Percentiles rank a stretch among this genome's conserved stretches.
Conservation (phyloP, 2,113 vertebrate genomes). For the Takifugu bimaculatus region DNA sequence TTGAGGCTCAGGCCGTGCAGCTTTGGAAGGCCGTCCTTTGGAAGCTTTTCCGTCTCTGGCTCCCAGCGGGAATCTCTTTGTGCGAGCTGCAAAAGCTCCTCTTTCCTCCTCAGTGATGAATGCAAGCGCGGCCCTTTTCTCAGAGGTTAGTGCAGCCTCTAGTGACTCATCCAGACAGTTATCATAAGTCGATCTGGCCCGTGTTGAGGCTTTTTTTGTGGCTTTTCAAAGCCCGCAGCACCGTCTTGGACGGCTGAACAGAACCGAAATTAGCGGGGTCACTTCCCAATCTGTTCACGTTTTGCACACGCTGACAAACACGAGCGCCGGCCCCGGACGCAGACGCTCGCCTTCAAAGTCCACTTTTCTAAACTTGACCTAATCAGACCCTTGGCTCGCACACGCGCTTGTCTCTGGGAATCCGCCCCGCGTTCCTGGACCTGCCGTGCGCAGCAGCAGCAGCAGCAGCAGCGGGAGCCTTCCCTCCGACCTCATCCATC, state of each 20-base stretch:
- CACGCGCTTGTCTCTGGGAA: background rate
- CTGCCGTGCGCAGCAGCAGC: slow-evolving; percentile 11
- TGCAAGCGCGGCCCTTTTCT: slow-evolving; percentile 27
- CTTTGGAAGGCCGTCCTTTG: slow-evolving; percentile 29
- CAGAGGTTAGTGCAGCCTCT: slow-evolving; percentile 33
- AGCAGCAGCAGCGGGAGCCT: slow-evolving; percentile 1
- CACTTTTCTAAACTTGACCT: slow-evolving; percentile 5
- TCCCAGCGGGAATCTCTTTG: slow-evolving; percentile 40
- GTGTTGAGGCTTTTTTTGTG: slow-evolving; percentile 17
- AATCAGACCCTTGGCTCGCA: slow-evolving; percentile 1
- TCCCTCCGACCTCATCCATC: slow-evolving; percentile 33
- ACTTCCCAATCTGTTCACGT: slow-evolving; percentile 48
- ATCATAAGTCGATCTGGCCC: slow-evolving; percentile 24
- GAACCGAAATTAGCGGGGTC: slow-evolving; percentile 27
- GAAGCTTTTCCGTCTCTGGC: slow-evolving; percentile 41
- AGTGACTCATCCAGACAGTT: slow-evolving; percentile 45
- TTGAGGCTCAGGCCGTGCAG: slow-evolving; percentile 18
- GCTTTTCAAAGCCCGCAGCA: slow-evolving; percentile 22
- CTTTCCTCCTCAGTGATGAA: slow-evolving; percentile 46
- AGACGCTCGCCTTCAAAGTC: background rate
- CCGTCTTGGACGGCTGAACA: slow-evolving; percentile 25
- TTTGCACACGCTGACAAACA: slow-evolving; percentile 38
- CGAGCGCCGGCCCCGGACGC: too few species aligned
- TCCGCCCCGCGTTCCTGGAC: slow-evolving; percentile 2
- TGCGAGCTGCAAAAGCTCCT: slow-evolving; percentile 54